Percentiles rank a stretch among this genome's conserved stretches.
Conservation (phyloP, 2,797 vertebrate genomes). For the Spinibarbus caldwelli region DNA sequence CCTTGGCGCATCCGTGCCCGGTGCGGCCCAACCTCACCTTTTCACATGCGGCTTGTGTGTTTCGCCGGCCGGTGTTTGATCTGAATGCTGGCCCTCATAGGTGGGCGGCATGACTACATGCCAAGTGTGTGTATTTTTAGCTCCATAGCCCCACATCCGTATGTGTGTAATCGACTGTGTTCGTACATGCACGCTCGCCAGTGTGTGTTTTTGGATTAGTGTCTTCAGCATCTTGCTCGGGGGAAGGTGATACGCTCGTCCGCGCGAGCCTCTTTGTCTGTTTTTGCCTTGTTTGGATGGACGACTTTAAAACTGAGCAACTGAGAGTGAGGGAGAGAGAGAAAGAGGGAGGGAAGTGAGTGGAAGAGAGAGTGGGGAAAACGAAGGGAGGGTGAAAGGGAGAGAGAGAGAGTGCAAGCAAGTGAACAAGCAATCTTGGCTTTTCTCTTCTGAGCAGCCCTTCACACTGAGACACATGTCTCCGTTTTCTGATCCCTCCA, state of each 20-base stretch:
- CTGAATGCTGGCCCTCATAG: conserved; percentile 66
- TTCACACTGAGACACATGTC: conserved; percentile 71
- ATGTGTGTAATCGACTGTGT: conserved; percentile 73
- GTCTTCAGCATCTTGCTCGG: conserved; percentile 65
- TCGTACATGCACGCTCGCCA: not conserved
- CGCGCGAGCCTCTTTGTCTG: conserved; percentile 64
- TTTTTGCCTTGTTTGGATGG: conserved; percentile 58
- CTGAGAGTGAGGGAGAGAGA: conserved; percentile 52
- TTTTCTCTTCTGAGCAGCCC: conserved; percentile 72
- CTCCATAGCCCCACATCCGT: conserved; percentile 71
- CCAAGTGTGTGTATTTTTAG: conserved; percentile 73
- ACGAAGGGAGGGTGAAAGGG: not conserved
- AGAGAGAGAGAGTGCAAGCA: conserved; percentile 34
- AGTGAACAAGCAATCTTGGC: conserved; percentile 79
- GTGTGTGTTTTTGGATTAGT: conserved; percentile 70
- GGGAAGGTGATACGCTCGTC: conserved; percentile 66
- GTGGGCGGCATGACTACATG: conserved; percentile 56
- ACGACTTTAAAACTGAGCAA: conserved; percentile 64
- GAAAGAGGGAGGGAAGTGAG: conserved; percentile 15
- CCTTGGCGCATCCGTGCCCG: conserved; percentile 23
- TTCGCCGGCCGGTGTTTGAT: conserved; percentile 60
- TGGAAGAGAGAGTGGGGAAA: conserved; percentile 6
- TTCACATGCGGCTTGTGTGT: not conserved
- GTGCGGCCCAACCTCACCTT: conserved; percentile 1
- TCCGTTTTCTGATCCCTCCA: conserved; percentile 62